Base-by-base conservation (phyloP, 2,113 vertebrate genomes). In the Gymnorhina tibicen region DNA sequence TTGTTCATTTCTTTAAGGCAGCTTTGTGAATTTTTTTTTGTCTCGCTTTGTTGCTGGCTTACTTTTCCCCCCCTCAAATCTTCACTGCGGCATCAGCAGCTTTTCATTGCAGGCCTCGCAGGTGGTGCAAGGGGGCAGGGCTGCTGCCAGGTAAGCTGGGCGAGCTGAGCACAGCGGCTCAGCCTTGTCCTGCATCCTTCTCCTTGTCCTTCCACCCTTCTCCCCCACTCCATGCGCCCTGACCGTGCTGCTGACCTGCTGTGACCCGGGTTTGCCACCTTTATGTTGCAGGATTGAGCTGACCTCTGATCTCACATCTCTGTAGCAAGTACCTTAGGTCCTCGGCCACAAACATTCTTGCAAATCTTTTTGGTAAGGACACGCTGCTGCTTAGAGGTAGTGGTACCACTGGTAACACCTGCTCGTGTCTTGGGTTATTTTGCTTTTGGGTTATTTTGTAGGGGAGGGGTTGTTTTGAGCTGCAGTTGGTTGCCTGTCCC, bases 251-350 rank as follows among this genome's bases (percentile, higher is more conserved):
- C 95, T 55, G 75, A 92, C 66, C 82, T 77, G 89, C 95, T 84
- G 90, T 98, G 98, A 98, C 97, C 95, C 85, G 74, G 76, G 58
- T 97, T 92, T 97, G 97, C 97, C 98, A 95, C 98, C 93, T 98
- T 98, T 98, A 93, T 98, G 95, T 98, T 98, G 97, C 98, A 98
- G 98, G 98, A 98, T 98, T 98, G 98, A 98, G 97, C 98, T 98
- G 98, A 98, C 98, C 97, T 98, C 98, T 98, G 98, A 98, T 98
- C 97, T 98, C 98, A 98, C 98, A 96, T 98, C 98, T 96, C 98
- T 98, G 97, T 98, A 98, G 98, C 98, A 64, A 97, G 97, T 92
- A 95, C 98, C 97, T 97, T 98, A 98, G 97, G 98, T 97, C 97
- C 98, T 96, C 94, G 95, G 97, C 97, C 98, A 97, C 98, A 98